Evolutionary conservation across 2,113 vertebrate genomes (phyloP), one percentile per base, ranked within the genome.

Genomic region (Ciconia maguari): DNA sequence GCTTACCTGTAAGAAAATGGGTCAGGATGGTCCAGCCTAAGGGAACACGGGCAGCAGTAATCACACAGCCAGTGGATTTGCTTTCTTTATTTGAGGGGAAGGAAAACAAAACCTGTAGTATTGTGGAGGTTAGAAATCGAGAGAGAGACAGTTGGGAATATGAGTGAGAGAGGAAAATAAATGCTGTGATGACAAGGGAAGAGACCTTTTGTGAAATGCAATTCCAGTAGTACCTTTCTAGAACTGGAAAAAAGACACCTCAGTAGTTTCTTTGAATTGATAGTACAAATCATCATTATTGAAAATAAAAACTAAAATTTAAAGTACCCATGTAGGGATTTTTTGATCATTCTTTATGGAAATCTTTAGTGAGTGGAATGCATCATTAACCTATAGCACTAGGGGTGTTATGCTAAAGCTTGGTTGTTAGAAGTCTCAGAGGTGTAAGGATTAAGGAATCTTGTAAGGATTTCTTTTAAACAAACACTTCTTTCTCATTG

Each of bases 281-380:
- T n/a, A 62, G 14, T 25, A 38, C 7, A 71, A 46, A 55, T 51
- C 1, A 7, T 78, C 8, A 32, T 78, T 62, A 29, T 18, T 66
- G 38, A 68, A 94, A 81, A 16, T 44, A 57, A 76, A 18, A 82
- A 51, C 16, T 36, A 78, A 44, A 41, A 77, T 68, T 64, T 91
- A 61, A 84, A 71, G 55, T 42, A 16, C 14, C 7, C 0, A 0
- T 10, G 8, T 32, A 41, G 19, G 6, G 14, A 26, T 65, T 80
- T 88, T 81, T 74, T 85, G 1, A 32, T 79, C 3, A 42, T 68
- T 96, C 32, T 82, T 87, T 29, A 42, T 70, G 52, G 49, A 88
- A 89, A 26, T 66, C 13, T 60, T 57, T 29, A n/a, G 32, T 57
- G 54, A 66, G 24, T n/a, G 90, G 48, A 72, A 76, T 58, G 8